These are phyloP conservation scores for Contarinia nasturtii DNA, from an alignment of 1,140 invertebrate species.

Conservation along the genomic window DNA sequence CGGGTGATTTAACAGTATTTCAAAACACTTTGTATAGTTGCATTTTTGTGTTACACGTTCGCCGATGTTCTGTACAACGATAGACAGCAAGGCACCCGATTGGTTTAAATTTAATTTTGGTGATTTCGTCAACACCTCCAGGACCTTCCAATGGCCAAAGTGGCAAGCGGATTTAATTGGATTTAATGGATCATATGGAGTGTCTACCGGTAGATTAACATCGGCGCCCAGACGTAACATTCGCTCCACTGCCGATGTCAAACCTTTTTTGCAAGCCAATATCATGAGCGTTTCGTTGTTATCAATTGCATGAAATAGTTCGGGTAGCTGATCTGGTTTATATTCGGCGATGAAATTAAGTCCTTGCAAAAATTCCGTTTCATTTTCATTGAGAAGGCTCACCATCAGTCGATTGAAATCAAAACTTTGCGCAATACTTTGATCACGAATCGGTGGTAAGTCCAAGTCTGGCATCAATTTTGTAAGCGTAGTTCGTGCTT, in stretches of 20 bases:
- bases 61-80: conserved; percentile 31
- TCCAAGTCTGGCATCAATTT: conserved; percentile 40
- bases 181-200: background rate
- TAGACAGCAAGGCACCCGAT: conserved; percentile 31
- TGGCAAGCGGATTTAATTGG: conserved; percentile 25
- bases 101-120: conserved; percentile 25
- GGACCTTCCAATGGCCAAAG: conserved; percentile 37
- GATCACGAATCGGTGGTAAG: conserved; percentile 22
- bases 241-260: conserved; percentile 30
- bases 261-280: conserved; percentile 35
- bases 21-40: background rate
- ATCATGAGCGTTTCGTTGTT: conserved; percentile 34
- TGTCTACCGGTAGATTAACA: conserved; percentile 17
- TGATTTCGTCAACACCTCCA: conserved; percentile 32
- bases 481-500: conserved; percentile 31
- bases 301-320: conserved; percentile 25
- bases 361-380: conserved; percentile 33
- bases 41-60: conserved; percentile 26
- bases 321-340: background rate
- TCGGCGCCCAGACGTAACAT: conserved; percentile 34
- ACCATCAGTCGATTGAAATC: conserved; percentile 30
- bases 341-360: conserved; percentile 16
- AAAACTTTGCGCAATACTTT: conserved; percentile 3
- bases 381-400: conserved; percentile 32
- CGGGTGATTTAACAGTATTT: conserved; percentile 16